A percentile compares a stretch with the other conserved stretches of the same genome.
Conservation (phyloP, 2,113 vertebrate species). For the Chrysochloris asiatica region DNA sequence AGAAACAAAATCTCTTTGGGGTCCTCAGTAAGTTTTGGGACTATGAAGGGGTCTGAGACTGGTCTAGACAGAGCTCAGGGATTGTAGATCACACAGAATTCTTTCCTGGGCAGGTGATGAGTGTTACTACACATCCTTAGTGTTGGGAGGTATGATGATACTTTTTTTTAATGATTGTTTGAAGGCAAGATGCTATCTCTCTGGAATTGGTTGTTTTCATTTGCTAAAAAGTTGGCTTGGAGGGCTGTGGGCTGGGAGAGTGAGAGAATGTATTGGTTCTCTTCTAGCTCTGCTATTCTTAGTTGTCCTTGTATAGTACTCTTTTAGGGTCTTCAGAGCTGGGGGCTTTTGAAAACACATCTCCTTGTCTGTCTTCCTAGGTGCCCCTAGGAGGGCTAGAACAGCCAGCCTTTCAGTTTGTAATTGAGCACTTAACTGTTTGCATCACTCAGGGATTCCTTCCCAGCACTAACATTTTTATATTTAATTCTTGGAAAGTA, state of each 20-base stretch:
- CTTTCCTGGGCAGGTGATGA: accelerated
- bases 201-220: not conserved
- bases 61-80: not conserved
- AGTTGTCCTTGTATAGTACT: not conserved
- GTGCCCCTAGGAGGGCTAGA: not conserved
- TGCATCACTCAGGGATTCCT: not conserved
- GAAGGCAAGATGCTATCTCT: not conserved
- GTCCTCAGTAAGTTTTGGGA: too few species aligned
- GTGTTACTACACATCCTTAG: accelerated
- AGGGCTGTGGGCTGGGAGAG: not conserved
- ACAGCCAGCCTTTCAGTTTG: not conserved
- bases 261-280: not conserved
- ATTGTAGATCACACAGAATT: not conserved
- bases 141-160: not conserved
- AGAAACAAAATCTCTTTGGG: too few species aligned
- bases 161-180: too few species aligned
- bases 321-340: not conserved
- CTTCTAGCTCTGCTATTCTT: not conserved
- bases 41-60: not conserved
- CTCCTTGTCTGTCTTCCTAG: not conserved
- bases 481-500: not conserved
- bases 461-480: not conserved
- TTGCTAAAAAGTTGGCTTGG: not conserved
- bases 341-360: not conserved
- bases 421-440: not conserved